These are phyloP conservation scores for Peromyscus leucopus DNA, from an alignment of 2,113 vertebrate species.

Conservation along the genomic window DNA sequence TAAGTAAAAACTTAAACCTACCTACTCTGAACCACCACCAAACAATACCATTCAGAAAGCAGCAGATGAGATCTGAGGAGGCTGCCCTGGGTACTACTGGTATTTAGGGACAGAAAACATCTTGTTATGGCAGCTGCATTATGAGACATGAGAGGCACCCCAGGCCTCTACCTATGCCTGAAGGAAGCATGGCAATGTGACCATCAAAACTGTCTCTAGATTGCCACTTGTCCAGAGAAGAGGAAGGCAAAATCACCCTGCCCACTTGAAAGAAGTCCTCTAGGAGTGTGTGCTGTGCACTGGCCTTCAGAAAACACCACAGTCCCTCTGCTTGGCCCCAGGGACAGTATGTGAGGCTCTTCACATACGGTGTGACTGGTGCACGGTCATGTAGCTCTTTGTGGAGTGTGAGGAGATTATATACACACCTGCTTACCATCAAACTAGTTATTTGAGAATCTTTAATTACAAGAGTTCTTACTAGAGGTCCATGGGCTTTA, in stretches of 20 bases:
- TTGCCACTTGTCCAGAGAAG: not conserved
- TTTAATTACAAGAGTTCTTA: not conserved
- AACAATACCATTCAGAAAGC: not conserved
- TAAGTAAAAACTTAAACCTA: not conserved
- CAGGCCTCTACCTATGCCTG: not conserved
- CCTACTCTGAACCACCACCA: not conserved
- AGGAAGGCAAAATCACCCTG: not conserved
- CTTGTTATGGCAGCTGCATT: too few species aligned
- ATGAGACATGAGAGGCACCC: not conserved
- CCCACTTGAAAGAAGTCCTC: not conserved
- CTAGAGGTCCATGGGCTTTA: not conserved
- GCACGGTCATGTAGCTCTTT: not conserved
- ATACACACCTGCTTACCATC: not conserved
- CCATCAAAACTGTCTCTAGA: not conserved
- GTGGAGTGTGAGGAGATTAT: not conserved
- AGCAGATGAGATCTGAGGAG: not conserved
- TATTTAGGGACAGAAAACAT: not conserved
- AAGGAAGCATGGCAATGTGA: not conserved
- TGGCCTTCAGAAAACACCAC: not conserved
- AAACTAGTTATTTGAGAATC: not conserved
- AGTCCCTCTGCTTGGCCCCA: not conserved
- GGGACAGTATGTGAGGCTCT: not conserved
- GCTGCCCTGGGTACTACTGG: not conserved
- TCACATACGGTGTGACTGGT: not conserved
- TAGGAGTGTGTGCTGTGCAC: not conserved